Evolutionary conservation across 2,113 vertebrate species (phyloP).

Genomic region (Mungos mungo): DNA sequence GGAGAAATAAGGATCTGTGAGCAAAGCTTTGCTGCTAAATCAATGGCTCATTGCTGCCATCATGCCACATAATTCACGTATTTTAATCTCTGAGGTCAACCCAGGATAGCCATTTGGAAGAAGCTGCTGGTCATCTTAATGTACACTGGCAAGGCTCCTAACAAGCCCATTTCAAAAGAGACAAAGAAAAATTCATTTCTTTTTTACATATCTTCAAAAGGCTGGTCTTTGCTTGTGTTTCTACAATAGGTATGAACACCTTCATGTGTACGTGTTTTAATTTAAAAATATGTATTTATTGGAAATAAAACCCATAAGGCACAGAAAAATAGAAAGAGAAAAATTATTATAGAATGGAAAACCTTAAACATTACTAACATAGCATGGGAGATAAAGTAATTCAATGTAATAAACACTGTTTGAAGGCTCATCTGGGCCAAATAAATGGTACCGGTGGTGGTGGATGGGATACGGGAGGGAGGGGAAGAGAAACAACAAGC

Average conservation of each 20-base stretch:
- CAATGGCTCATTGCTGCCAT: constrained; percentile 58
- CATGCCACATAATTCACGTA: constrained; percentile 71
- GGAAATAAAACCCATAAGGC: neutral
- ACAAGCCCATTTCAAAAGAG: neutral
- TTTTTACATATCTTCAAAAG: constrained; percentile 1
- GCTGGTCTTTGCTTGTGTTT: constrained; percentile 14
- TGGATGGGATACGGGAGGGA: neutral
- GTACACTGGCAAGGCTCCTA: neutral
- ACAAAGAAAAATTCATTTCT: neutral
- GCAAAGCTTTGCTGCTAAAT: constrained; percentile 54
- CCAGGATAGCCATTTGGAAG: constrained; percentile 56
- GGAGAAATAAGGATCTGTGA: constrained; percentile 48
- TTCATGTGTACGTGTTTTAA: constrained; percentile 11
- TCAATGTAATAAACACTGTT: neutral
- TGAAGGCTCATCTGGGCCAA: neutral
- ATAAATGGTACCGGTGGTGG: neutral
- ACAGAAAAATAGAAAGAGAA: constrained; percentile 12
- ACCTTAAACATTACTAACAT: neutral
- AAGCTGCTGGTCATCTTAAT: constrained; percentile 60
- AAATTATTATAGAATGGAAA: neutral
- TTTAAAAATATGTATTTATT: constrained; percentile 39
- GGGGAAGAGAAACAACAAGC: neutral
- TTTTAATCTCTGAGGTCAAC: constrained; percentile 70
- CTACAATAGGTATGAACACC: neutral
- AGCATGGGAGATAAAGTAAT: neutral